Conservation (phyloP, 2,888 invertebrate species). For the Spodoptera picta region DNA sequence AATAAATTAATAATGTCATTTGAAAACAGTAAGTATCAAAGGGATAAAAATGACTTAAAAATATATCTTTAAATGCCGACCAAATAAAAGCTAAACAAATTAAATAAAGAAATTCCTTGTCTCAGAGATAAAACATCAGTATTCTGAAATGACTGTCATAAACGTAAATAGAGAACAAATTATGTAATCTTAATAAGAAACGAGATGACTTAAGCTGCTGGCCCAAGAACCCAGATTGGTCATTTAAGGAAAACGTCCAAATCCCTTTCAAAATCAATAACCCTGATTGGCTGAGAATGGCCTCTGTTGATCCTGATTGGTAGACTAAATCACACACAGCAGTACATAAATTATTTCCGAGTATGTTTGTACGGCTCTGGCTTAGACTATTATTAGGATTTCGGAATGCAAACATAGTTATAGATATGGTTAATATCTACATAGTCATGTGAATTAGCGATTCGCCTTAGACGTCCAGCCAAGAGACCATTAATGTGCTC, state of each 20-base stretch:
- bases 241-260: slow-evolving; percentile 50
- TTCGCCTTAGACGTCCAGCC: slow-evolving; percentile 12
- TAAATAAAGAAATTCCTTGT: not conserved
- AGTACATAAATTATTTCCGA: slow-evolving; percentile 43
- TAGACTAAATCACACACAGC: slow-evolving; percentile 22
- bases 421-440: slow-evolving; percentile 33
- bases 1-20: slow-evolving; percentile 48
- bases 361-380: slow-evolving; percentile 24
- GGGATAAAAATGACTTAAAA: not conserved
- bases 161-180: slow-evolving; percentile 17
- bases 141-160: not conserved
- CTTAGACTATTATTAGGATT: slow-evolving; percentile 2
- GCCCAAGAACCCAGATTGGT: slow-evolving; percentile 25
- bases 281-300: slow-evolving; percentile 32
- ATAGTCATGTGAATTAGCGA: slow-evolving; percentile 30
- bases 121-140: not conserved
- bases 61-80: slow-evolving; percentile 3
- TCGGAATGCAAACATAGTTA: slow-evolving; percentile 32
- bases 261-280: slow-evolving; percentile 43
- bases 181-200: slow-evolving; percentile 8
- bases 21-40: slow-evolving; percentile 20
- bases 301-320: slow-evolving; percentile 14
- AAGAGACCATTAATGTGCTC: slow-evolving; percentile 3
- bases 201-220: slow-evolving; percentile 1
- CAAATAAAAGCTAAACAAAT: not conserved